Conservation (phyloP, 2,113 vertebrate genomes). For the Tragelaphus imberbis region DNA sequence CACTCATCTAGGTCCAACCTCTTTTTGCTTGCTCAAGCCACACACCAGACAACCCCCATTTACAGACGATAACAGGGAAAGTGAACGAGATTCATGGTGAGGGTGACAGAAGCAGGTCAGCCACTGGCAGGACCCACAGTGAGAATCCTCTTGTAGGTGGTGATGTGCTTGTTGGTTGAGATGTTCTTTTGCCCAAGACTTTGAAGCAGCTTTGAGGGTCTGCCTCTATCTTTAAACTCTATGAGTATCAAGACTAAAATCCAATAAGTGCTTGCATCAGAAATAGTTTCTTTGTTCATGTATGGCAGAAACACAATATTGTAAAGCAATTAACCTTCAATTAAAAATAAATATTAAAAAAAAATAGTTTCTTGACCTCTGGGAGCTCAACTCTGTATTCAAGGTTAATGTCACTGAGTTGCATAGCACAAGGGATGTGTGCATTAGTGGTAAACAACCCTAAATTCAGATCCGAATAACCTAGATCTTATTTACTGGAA, state of each 20-base stretch:
- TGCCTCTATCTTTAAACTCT: neutral
- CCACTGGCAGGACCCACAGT: neutral
- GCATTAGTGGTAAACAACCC: neutral
- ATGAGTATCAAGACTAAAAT: neutral
- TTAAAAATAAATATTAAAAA: neutral
- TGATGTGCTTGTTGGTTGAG: neutral
- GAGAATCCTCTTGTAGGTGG: neutral
- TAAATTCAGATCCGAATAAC: neutral
- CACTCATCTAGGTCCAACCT: no score
- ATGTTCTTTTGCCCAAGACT: neutral
- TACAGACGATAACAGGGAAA: neutral
- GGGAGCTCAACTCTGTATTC: neutral
- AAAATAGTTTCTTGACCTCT: neutral
- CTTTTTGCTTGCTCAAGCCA: neutral
- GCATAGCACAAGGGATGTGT: neutral
- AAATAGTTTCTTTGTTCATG: neutral
- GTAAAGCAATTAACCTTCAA: neutral
- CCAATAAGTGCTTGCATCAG: neutral
- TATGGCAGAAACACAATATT: neutral
- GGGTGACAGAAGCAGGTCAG: neutral
- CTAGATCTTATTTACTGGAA: neutral
- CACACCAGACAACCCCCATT: neutral
- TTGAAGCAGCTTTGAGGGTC: neutral
- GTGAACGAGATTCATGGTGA: neutral
- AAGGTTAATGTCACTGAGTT: neutral